Base-by-base conservation (phyloP, 2,113 vertebrate species). In the Syrmaticus mikado region DNA sequence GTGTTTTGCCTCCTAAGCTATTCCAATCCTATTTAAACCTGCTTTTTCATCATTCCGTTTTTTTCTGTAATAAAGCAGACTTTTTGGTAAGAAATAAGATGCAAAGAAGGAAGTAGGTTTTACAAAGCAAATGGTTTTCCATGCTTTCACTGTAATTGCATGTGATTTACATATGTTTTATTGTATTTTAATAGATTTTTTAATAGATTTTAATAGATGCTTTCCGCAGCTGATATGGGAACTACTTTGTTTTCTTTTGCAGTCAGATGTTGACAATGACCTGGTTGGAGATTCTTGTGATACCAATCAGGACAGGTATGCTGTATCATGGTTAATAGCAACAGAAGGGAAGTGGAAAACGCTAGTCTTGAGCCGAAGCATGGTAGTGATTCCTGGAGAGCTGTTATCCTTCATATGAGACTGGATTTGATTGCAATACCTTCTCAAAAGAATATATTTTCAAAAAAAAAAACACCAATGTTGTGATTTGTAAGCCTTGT, bases 251-350 rank as follows among this genome's bases (percentile, higher is more conserved):
- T 87, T 97, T 48, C 67, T 72, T 96, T 97, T 97, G 34, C 96
- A 99, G 99, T 99, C 98, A 0, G 99, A 99, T 92, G 95, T 99
- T 43, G 99, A 99, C 89, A 98, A 99, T 57, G 99, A 99, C 94
- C 98, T 99, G 55, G 97, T 99, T 55, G 99, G 99, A 95, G 99
- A 99, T 95, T 99, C 98, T 75, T 99, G 99, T 57, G 99, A 99
- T 65, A 99, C 99, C 90, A 99, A 99, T 97, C 98, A 99, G 94
- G 99, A 99, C 98, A 99, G 99, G 99, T 99, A 98, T 62, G 92
- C 40, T 74, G 11, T 62, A 3, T 20, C 27, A 25, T 87, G 48
- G 14, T 16, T 87, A 24, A 24, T 38, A 46, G 61, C 18, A 60
- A 43, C 50, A 67, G 18, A 27, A 75, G 46, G 18, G 41, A 70